These are phyloP conservation scores for Stichopus chloronotus DNA, from an alignment of 35 echinoderm and acorn worm genomes.

Conservation along the genomic window DNA sequence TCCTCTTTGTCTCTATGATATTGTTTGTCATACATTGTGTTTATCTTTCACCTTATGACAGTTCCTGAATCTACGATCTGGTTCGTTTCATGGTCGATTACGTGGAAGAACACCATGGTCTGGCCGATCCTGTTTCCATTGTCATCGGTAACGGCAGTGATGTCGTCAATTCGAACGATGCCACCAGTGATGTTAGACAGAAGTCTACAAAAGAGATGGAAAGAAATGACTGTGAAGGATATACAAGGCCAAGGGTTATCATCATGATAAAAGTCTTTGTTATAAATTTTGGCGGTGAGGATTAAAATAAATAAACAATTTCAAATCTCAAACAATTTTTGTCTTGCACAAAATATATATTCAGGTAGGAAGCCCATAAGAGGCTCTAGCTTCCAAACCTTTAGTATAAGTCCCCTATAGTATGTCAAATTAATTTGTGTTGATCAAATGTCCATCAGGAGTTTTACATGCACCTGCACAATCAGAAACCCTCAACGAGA, in stretches of 20 bases:
- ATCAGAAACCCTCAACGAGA: too few species aligned
- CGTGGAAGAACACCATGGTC: conserved; percentile 74
- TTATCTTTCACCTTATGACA: conserved; percentile 39
- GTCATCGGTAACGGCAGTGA: conserved; percentile 60
- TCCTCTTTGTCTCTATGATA: too few species aligned
- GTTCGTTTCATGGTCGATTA: conserved; percentile 65
- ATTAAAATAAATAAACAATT: background rate
- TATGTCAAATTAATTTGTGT: too few species aligned
- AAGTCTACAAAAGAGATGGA: background rate
- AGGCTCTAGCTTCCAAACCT: too few species aligned
- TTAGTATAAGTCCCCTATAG: too few species aligned
- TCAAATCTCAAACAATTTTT: too few species aligned
- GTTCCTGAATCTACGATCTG: conserved; percentile 54
- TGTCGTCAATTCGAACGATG: conserved; percentile 67
- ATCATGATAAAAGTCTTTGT: background rate
- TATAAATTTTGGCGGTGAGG: background rate
- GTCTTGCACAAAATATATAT: too few species aligned
- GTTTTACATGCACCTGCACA: too few species aligned
- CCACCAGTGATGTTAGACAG: conserved; percentile 72
- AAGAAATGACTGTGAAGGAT: background rate
- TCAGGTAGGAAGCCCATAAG: too few species aligned
- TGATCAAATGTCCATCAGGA: too few species aligned
- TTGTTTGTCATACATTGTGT: too few species aligned
- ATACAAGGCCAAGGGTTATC: background rate
- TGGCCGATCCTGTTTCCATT: conserved; percentile 38